A percentile compares a stretch with the other conserved stretches of the same genome.
Conservation (phyloP, 2,888 invertebrate species). For the Scaptomyza reducta region DNA sequence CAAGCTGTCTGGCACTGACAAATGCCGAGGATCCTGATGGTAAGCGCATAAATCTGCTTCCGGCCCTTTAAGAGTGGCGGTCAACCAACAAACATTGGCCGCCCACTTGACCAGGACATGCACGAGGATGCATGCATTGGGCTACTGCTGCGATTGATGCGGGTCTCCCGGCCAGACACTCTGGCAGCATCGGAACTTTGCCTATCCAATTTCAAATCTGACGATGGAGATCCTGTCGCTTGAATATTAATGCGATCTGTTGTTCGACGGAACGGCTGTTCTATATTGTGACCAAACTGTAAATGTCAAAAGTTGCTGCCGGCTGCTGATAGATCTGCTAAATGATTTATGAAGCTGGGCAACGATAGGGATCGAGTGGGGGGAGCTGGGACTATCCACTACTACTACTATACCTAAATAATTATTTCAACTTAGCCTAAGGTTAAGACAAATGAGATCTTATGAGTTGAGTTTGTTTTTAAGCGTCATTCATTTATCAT, state of each 20-base stretch:
- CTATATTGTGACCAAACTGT: constrained; percentile 43
- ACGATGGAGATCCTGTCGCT: constrained; percentile 29
- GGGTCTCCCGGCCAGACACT: constrained; percentile 41
- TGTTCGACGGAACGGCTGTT: constrained; percentile 21
- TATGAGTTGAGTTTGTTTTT: not conserved
- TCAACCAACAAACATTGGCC: constrained; percentile 70
- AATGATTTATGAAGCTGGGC: constrained; percentile 36
- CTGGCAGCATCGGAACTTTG: constrained; percentile 69
- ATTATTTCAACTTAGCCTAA: not conserved
- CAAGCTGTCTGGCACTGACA: constrained; percentile 68
- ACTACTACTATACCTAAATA: not conserved
- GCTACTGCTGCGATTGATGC: constrained; percentile 35
- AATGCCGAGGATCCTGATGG: constrained; percentile 7
- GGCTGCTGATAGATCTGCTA: constrained; percentile 29
- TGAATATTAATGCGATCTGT: constrained; percentile 53
- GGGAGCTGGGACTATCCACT: not conserved
- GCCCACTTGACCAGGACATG: constrained; percentile 61
- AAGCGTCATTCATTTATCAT: not conserved
- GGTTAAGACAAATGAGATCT: not conserved
- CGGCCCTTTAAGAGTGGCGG: constrained; percentile 61
- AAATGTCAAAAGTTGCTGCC: not conserved
- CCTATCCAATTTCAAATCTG: constrained; percentile 65
- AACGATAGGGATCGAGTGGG: too few species aligned
- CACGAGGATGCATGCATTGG: constrained; percentile 35
- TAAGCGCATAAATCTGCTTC: constrained; percentile 46